Conservation (phyloP, 2,113 vertebrate species). For the Nesoenas mayeri region DNA sequence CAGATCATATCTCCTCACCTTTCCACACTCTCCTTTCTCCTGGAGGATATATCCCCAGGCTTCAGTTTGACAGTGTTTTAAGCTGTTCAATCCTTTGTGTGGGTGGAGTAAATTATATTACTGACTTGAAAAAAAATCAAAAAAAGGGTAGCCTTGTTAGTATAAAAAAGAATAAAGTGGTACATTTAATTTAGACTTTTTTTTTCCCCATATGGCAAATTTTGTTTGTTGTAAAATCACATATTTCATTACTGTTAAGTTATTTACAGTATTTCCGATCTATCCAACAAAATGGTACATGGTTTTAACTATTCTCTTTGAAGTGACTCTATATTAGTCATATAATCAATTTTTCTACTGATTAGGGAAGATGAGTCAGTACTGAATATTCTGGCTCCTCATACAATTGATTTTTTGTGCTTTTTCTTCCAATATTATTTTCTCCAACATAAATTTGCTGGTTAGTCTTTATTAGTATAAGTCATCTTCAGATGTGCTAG, state of each 20-base stretch:
- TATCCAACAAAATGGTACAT: not conserved
- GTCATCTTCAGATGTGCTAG: constrained; percentile 31
- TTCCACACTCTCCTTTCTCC: not conserved
- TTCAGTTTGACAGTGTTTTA: not conserved
- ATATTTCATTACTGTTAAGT: not conserved
- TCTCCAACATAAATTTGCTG: constrained; percentile 32
- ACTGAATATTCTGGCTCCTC: constrained; percentile 40
- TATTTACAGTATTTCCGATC: constrained; percentile 17
- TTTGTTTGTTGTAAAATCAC: not conserved
- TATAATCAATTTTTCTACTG: constrained; percentile 39
- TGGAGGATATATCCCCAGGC: not conserved
- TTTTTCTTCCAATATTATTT: constrained; percentile 34
- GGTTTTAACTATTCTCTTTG: constrained; percentile 31
- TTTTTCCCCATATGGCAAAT: not conserved
- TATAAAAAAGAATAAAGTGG: not conserved
- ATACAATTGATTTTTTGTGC: constrained; percentile 41
- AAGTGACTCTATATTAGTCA: constrained; percentile 54
- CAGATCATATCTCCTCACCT: not conserved
- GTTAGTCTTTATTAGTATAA: constrained; percentile 59
- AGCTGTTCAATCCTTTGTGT: not conserved
- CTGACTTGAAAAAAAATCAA: not conserved
- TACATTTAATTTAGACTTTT: not conserved
- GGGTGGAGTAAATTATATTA: not conserved
- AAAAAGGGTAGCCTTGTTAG: not conserved
- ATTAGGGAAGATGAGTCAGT: constrained; percentile 43